A percentile compares a stretch with the other conserved stretches of the same genome.
Evolutionary conservation across 2,113 vertebrate species (phyloP).

Genomic region (Nothoprocta perdicaria): DNA sequence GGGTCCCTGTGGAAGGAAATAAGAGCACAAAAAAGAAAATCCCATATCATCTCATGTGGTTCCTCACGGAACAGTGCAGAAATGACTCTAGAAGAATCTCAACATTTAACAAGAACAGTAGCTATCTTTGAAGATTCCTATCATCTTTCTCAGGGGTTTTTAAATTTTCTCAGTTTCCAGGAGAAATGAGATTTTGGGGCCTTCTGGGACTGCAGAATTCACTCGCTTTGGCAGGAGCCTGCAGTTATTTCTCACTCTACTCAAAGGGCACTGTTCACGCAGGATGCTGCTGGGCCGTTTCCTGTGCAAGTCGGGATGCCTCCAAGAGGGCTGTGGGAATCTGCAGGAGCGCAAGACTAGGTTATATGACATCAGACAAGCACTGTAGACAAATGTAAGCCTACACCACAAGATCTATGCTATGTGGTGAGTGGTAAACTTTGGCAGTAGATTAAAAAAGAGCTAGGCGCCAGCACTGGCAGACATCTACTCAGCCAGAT

Average conservation of each 20-base stretch:
- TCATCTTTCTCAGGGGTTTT: neutral
- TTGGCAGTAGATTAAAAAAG: conserved; percentile 56
- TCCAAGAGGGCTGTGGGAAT: conserved; percentile 38
- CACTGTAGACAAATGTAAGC: conserved; percentile 35
- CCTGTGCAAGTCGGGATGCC: neutral
- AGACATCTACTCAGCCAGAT: conserved; percentile 46
- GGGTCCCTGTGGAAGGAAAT: neutral
- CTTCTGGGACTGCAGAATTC: neutral
- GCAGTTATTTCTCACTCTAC: neutral
- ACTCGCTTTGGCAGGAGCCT: neutral
- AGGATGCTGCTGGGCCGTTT: neutral
- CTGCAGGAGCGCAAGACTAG: neutral
- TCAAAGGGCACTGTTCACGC: neutral
- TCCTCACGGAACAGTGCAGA: neutral
- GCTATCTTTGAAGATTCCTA: neutral
- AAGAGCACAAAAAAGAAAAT: neutral
- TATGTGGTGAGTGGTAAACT: conserved; percentile 3
- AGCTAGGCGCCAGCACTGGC: conserved; percentile 20
- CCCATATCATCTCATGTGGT: neutral
- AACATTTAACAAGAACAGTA: neutral
- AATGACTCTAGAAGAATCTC: neutral
- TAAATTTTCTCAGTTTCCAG: neutral
- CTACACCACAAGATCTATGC: neutral
- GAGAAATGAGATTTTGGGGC: neutral
- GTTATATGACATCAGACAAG: conserved; percentile 16